Percentiles rank a stretch among this genome's conserved stretches.
Evolutionary conservation across 1,140 invertebrate species (phyloP).

Genomic region (Pseudoatta argentina): DNA sequence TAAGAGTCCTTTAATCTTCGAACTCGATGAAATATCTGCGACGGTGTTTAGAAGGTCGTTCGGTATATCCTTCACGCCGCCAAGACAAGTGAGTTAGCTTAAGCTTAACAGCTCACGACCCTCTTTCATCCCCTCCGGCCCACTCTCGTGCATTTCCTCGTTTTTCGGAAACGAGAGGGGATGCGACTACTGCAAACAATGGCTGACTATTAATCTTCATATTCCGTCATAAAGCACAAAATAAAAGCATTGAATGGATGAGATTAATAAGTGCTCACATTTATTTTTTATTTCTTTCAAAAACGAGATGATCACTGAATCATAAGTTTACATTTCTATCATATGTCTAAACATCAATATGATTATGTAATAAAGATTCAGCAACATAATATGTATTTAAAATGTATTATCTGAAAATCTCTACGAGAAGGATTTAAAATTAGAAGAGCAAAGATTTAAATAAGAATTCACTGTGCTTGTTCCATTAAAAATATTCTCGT

Average conservation of each 20-base stretch:
- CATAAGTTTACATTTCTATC: neutral
- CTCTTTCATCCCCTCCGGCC: neutral
- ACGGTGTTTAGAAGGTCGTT: constrained; percentile 63
- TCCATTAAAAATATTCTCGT: neutral
- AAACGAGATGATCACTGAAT: neutral
- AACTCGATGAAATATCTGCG: constrained; percentile 58
- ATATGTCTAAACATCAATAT: neutral
- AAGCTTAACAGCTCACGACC: constrained; percentile 63
- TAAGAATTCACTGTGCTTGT: neutral
- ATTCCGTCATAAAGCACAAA: constrained; percentile 66
- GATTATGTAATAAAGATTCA: neutral
- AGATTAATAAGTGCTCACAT: neutral
- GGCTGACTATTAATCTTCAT: constrained; percentile 75
- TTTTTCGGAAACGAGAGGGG: constrained; percentile 33
- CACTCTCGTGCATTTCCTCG: neutral
- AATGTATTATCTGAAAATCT: neutral
- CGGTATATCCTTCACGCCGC: constrained; percentile 62
- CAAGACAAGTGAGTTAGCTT: constrained; percentile 48
- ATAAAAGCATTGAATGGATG: constrained; percentile 55
- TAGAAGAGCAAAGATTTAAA: neutral
- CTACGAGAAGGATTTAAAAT: neutral
- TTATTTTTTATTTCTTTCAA: neutral
- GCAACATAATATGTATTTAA: neutral
- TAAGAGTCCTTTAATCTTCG: constrained; percentile 65
- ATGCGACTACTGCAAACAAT: constrained; percentile 64